These are phyloP conservation scores for Buceros bicornis DNA, from an alignment of 2,797 vertebrate genomes.

Conservation along the genomic window DNA sequence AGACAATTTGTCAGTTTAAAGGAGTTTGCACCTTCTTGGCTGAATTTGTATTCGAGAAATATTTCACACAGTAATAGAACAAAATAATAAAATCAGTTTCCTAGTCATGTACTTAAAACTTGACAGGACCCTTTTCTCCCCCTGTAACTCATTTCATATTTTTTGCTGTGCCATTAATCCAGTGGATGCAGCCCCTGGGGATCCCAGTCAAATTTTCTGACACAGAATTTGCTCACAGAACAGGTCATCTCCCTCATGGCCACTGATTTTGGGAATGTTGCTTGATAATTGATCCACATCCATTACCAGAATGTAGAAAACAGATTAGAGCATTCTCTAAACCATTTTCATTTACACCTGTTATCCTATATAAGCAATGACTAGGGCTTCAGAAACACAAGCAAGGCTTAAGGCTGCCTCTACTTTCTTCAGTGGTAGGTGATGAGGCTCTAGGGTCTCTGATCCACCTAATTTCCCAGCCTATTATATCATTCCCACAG, in stretches of 20 bases:
- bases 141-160: not conserved
- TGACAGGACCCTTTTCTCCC: not conserved
- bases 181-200: not conserved
- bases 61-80: not conserved
- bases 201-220: not conserved
- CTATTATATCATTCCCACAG: not conserved
- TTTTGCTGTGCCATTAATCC: not conserved
- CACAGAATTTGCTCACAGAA: not conserved
- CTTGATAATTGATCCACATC: not conserved
- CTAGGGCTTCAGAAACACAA: not conserved
- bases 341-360: not conserved
- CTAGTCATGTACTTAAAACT: not conserved
- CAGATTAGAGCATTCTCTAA: not conserved
- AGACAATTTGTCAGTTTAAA: not conserved
- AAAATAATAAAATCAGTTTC: not conserved
- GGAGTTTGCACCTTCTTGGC: not conserved
- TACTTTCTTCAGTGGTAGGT: not conserved
- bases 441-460: not conserved
- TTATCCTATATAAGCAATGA: not conserved
- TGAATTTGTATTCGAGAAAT: not conserved
- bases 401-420: not conserved
- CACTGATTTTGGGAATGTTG: not conserved
- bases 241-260: not conserved
- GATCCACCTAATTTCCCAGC: not conserved
- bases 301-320: not conserved